Evolutionary conservation across 2,888 invertebrate genomes (phyloP), one percentile per base, ranked within the genome.

Genomic region (Lycia hirtaria): DNA sequence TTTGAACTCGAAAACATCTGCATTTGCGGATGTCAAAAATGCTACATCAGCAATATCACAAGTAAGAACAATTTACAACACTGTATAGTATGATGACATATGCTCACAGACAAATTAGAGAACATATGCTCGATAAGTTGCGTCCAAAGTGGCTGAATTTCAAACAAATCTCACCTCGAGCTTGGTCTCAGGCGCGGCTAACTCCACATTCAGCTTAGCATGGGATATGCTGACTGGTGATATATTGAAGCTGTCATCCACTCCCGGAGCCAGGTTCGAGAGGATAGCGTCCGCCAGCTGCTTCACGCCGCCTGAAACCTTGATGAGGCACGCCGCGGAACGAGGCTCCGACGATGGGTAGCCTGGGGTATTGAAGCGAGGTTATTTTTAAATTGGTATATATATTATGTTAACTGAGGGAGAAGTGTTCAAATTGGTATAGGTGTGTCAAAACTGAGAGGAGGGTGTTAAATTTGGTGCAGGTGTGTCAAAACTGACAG

Each of bases 231-330:
- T 45, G 0, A 92, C 85, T 0, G 91, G 91, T 0, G 90, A 88
- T 19, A 92, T 73, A 59, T 88, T 89, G 80, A 88, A 91, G 62
- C 78, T 83, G 66, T 91, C 86, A 12, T 91, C 88, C 0, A 69
- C 59, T 0, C 89, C 90, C 0, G 90, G 81, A 0, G 88, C 64
- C 10, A 91, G 72, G 68, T 84, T 89, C 32, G 80, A 80, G 50
- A 87, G 69, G 5, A 91, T 78, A 0, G 82, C 79, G 15, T 85
- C 79, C 0, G 83, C 83, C 0, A 92, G 67, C 0, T 82, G 83
- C 0, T 64, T 56, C 0, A 71, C 72, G 0, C 71, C 67, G 0
- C 83, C 82, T 14, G 80, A 75, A 10, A 91, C 63, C 1, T 88
- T 77, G 10, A 90, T 70, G 2, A 91, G 69, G 40, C 83, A 84